Evolutionary conservation across 2,797 vertebrate species (phyloP).

Genomic region (Lagorchestes hirsutus): DNA sequence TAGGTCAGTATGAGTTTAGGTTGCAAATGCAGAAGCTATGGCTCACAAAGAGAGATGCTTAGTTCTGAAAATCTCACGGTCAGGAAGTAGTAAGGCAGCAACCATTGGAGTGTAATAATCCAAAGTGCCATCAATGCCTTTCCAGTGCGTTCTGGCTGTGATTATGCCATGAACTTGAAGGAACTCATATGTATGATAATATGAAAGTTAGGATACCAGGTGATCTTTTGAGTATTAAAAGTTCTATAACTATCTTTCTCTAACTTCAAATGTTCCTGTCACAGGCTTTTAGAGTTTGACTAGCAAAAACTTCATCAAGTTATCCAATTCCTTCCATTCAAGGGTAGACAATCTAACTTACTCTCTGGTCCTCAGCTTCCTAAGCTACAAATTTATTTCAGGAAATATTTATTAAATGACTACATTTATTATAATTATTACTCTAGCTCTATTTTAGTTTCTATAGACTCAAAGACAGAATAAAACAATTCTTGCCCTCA

Average conservation of each 20-base stretch:
- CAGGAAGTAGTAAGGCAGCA: neutral
- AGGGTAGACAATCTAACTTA: neutral
- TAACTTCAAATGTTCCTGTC: neutral
- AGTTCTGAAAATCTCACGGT: neutral
- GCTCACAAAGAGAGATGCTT: neutral
- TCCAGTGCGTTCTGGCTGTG: neutral
- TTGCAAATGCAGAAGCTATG: slow-evolving; percentile 12
- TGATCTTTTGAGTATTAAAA: slow-evolving; percentile 1
- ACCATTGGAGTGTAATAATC: neutral
- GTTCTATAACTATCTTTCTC: neutral
- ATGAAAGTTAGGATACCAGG: neutral
- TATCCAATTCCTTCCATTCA: slow-evolving; percentile 6
- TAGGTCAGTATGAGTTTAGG: neutral
- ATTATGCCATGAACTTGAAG: slow-evolving; percentile 16
- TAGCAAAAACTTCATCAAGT: slow-evolving; percentile 42
- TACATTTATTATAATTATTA: neutral
- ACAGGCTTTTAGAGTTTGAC: neutral
- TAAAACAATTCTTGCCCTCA: neutral
- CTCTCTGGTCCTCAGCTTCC: neutral
- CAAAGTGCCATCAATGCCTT: neutral
- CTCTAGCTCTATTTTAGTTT: neutral
- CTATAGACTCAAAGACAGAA: neutral
- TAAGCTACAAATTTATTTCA: neutral
- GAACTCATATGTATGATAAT: neutral
- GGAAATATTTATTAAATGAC: neutral